These are phyloP conservation scores for Euwallacea similis DNA, from an alignment of 1,140 invertebrate genomes.

Conservation along the genomic window DNA sequence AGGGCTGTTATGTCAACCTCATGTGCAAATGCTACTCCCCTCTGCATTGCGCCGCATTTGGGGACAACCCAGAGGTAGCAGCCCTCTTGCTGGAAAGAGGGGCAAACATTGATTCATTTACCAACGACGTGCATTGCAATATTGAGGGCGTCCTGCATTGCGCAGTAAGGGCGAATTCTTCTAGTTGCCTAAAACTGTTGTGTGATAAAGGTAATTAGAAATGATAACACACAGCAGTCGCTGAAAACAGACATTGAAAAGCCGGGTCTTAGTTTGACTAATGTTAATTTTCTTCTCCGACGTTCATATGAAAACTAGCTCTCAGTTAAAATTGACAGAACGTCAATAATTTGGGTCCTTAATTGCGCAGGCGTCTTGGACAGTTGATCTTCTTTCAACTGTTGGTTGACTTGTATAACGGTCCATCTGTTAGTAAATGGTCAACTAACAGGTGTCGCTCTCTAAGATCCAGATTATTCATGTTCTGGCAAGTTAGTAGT, in stretches of 20 bases:
- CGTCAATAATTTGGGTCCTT: background rate
- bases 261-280: background rate
- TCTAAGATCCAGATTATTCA: too few species aligned
- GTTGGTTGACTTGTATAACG: too few species aligned
- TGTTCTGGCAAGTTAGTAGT: background rate
- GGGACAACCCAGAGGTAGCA: slow-evolving; percentile 70
- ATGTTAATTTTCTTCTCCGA: background rate
- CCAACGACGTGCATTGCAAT: slow-evolving; percentile 61
- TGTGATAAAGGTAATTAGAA: slow-evolving; percentile 59
- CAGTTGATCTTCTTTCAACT: background rate
- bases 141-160: slow-evolving; percentile 75
- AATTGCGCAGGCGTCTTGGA: background rate
- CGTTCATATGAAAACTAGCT: background rate
- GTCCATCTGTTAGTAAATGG: too few species aligned
- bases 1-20: slow-evolving; percentile 67
- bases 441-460: too few species aligned
- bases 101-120: slow-evolving; percentile 58
- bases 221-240: background rate
- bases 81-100: slow-evolving; percentile 69
- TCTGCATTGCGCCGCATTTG: slow-evolving; percentile 78
- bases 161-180: slow-evolving; percentile 71
- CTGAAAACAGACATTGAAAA: background rate
- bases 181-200: slow-evolving; percentile 71
- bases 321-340: background rate
- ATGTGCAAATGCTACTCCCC: slow-evolving; percentile 69